Evolutionary conservation across 2,113 vertebrate species (phyloP).

Genomic region (Nyctibius bracteatus): DNA sequence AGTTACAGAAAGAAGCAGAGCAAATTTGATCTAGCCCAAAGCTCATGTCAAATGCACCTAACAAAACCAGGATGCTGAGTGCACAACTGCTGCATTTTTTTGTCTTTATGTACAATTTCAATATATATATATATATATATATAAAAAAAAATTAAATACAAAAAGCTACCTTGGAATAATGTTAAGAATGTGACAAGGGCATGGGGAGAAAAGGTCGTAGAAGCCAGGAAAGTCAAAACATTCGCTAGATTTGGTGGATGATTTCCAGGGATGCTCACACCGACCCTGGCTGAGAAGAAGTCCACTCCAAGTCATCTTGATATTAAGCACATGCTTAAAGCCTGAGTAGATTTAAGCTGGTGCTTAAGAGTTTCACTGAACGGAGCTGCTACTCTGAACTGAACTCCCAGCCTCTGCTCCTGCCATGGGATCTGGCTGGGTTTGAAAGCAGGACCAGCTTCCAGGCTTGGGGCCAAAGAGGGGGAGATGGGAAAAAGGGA

Average conservation of each 20-base stretch:
- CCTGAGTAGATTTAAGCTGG: neutral
- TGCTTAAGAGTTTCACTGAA: neutral
- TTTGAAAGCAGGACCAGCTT: neutral
- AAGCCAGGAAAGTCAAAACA: neutral
- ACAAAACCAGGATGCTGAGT: neutral
- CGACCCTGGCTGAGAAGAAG: neutral
- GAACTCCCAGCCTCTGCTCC: neutral
- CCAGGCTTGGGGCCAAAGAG: neutral
- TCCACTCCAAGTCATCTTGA: neutral
- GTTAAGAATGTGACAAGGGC: constrained; percentile 27
- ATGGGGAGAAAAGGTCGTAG: neutral
- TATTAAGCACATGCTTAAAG: neutral
- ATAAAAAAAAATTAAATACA: neutral
- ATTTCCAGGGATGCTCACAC: neutral
- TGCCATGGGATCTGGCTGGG: neutral
- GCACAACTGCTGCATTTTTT: neutral
- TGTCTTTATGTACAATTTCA: neutral
- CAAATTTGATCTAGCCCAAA: constrained; percentile 66
- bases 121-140: neutral
- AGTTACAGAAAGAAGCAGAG: neutral
- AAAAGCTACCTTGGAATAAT: constrained; percentile 35
- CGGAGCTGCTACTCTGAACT: neutral
- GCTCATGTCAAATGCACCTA: neutral
- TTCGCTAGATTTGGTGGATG: neutral
- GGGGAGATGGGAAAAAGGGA: neutral